Evolutionary conservation across 2,888 invertebrate genomes (phyloP), one percentile per base, ranked within the genome.

Genomic region (Mycalesis mineus): DNA sequence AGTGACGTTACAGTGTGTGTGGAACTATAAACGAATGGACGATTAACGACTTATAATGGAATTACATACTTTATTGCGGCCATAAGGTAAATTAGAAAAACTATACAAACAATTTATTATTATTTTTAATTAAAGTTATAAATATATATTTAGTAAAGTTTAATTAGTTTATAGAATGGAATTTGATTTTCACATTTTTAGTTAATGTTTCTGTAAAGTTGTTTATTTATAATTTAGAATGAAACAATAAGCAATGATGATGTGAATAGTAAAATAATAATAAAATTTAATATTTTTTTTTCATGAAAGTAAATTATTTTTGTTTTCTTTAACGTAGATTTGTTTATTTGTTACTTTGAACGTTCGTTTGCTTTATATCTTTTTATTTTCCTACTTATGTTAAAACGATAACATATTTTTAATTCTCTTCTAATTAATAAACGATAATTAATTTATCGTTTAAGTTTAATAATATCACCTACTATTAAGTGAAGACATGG

Each of bases 1-100:
- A 57, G 64, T 80, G 80, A 79, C 82, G 70, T 73, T 73, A 64
- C 68, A 70, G 80, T 83, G 82, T 73, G 72, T 67, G 79, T 83
- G 83, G 72, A 73, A 72, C 65, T 65, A 71, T 75, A 76, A 75
- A 72, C 73, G 73, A 70, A 62, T 67, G 71, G 74, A 82, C 82
- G 70, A 72, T 77, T 77, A 60, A 65, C 67, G 63, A 40, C 68
- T 68, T 73, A 77, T 78, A 58, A 80, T 84, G 85, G 84, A 82
- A 78, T 78, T 77, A 68, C 65, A 72, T 63, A 71, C 70, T 67
- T 67, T 58, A 62, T 65, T 66, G 61, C 68, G 61, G 58, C 65
- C 62, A 52, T 70, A 69, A 80, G 80, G 79, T 81, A 79, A 71
- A 50, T 17, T 9, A 33, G 0, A 40, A 4, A 36, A 11, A 13